phyloP scores from a whole-genome alignment of 2,113 vertebrate species.

The Perccottus glenii region DNA sequence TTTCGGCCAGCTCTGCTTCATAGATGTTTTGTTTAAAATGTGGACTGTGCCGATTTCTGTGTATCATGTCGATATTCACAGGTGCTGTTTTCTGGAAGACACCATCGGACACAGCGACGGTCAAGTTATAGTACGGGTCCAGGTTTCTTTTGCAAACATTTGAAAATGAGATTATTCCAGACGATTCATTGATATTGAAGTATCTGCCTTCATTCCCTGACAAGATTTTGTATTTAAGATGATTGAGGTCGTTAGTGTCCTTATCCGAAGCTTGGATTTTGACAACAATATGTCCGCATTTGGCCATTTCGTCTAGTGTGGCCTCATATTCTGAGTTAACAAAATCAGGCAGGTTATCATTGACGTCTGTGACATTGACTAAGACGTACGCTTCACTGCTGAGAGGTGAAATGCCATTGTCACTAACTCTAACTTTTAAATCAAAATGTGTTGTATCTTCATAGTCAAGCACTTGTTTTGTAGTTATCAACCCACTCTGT shows the following conservation, averaged over 20 bases:
- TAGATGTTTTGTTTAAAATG: conserved; percentile 89
- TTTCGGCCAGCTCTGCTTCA: conserved; percentile 93
- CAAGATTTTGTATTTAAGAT: conserved; percentile 90
- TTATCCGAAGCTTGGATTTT: conserved; percentile 95
- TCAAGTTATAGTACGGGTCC: conserved; percentile 87
- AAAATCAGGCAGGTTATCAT: conserved; percentile 94
- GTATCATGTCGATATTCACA: conserved; percentile 92
- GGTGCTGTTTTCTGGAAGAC: conserved; percentile 91
- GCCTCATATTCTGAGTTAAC: conserved; percentile 85
- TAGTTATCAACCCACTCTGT: conserved; percentile 85
- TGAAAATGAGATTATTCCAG: conserved; percentile 92
- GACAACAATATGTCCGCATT: conserved; percentile 91
- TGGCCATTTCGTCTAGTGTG: conserved; percentile 90
- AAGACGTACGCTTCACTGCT: conserved; percentile 84
- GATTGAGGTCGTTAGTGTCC: conserved; percentile 80
- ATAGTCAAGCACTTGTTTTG: conserved; percentile 86
- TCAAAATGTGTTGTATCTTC: conserved; percentile 84
- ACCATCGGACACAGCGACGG: conserved; percentile 93
- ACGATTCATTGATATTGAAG: conserved; percentile 92
- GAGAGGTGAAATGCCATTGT: conserved; percentile 84
- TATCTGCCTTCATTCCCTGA: conserved; percentile 92
- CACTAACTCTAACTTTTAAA: conserved; percentile 86
- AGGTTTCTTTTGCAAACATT: conserved; percentile 91
- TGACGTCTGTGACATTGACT: conserved; percentile 88
- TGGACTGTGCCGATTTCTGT: conserved; percentile 90